Evolutionary conservation across 2,113 vertebrate genomes (phyloP).

Genomic region (Neofelis nebulosa): DNA sequence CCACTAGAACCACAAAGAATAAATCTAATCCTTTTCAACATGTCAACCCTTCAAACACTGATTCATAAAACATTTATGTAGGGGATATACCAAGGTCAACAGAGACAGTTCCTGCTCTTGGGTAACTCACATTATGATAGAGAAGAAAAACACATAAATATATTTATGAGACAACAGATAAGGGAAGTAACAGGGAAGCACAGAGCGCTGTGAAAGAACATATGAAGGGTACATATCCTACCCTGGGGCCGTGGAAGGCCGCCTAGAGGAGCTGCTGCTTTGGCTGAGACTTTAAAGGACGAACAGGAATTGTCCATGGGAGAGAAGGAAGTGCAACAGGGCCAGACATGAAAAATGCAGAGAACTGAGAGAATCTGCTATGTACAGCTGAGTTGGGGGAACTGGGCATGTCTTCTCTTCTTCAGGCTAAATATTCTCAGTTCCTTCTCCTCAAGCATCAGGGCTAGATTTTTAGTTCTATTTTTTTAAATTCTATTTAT

Average conservation of each 20-base stretch:
- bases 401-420: background rate
- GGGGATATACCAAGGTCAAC: background rate
- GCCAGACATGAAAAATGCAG: background rate
- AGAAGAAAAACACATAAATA: background rate
- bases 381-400: background rate
- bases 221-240: background rate
- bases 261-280: background rate
- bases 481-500: background rate
- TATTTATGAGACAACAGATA: background rate
- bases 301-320: background rate
- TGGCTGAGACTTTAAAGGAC: background rate
- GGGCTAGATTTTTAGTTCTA: background rate
- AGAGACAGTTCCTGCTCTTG: background rate
- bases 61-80: constrained; percentile 10
- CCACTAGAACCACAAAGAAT: background rate
- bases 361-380: background rate
- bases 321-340: background rate
- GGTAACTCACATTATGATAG: background rate
- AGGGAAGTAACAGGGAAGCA: background rate
- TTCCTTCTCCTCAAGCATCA: background rate
- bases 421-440: background rate
- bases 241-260: background rate
- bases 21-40: background rate
- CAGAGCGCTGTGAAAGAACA: background rate
- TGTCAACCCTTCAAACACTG: background rate